Conservation (phyloP, 1,140 invertebrate genomes). For the Druon quercuslanigerum region DNA sequence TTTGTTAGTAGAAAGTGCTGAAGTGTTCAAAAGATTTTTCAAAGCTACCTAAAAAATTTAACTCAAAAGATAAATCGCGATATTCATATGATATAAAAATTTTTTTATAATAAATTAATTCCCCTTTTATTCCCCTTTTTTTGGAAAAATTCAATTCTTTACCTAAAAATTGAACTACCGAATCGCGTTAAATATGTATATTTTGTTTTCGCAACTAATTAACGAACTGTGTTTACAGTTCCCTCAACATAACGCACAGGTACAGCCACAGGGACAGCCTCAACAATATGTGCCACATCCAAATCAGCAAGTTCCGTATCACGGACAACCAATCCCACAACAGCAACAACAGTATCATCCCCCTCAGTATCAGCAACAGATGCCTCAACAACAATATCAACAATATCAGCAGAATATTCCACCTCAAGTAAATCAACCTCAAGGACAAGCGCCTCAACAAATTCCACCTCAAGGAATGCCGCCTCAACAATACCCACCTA, state of each 20-base stretch:
- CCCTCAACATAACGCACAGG: constrained; percentile 35
- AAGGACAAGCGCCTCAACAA: constrained; percentile 35
- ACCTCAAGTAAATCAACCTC: constrained; percentile 37
- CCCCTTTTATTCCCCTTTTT: too few relatives aligned
- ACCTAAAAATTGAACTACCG: too few relatives aligned
- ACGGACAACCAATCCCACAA: constrained; percentile 44
- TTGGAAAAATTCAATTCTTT: too few relatives aligned
- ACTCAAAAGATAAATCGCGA: too few relatives aligned
- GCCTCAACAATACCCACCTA: constrained; percentile 37
- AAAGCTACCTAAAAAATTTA: too few relatives aligned
- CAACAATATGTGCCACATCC: constrained; percentile 48
- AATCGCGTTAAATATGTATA: too few relatives aligned
- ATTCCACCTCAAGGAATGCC: constrained; percentile 27
- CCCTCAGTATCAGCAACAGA: constrained; percentile 52
- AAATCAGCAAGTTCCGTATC: constrained; percentile 49
- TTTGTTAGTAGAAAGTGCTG: too few relatives aligned
- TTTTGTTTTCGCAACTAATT: too few relatives aligned
- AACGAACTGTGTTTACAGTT: constrained; percentile 25
- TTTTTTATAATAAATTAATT: too few relatives aligned
- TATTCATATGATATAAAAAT: too few relatives aligned
- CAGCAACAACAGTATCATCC: constrained; percentile 41
- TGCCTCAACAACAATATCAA: constrained; percentile 52
- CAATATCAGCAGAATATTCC: constrained; percentile 53
- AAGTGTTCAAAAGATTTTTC: too few relatives aligned
- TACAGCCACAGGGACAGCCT: constrained; percentile 23